phyloP scores from a whole-genome alignment of 2,888 invertebrate species.

The Limnephilus auricula region DNA sequence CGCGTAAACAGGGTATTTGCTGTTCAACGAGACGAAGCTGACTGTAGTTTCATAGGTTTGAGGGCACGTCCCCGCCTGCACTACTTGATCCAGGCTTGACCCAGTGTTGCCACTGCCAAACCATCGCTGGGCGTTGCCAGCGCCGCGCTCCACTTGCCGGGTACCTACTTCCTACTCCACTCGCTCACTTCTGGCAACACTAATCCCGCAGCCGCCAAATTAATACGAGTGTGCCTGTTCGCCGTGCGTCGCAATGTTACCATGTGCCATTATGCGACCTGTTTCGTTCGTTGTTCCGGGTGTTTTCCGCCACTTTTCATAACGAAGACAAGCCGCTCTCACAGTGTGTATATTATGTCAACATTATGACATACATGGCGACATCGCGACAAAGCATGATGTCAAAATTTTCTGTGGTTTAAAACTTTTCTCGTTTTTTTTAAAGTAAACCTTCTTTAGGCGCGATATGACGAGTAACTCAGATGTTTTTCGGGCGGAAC shows the following conservation, averaged over 20 bases:
- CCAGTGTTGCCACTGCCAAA: constrained; percentile 63
- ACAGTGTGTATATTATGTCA: background rate
- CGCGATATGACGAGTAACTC: no score
- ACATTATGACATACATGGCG: background rate
- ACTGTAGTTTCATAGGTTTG: background rate
- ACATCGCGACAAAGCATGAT: background rate
- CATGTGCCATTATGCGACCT: background rate
- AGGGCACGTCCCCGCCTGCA: background rate
- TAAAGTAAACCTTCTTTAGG: no score
- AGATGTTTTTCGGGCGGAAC: no score
- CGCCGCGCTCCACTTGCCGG: constrained; percentile 61
- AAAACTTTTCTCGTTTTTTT: background rate
- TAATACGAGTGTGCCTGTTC: background rate
- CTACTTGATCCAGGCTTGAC: constrained; percentile 63
- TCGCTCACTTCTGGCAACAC: constrained; percentile 61
- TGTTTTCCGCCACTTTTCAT: constrained; percentile 44
- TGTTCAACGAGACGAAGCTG: background rate
- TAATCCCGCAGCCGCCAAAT: constrained; percentile 53
- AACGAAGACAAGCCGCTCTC: background rate
- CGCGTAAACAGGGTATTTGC: no score
- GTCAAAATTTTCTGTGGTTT: background rate
- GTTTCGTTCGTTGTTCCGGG: background rate
- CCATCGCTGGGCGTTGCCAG: constrained; percentile 57
- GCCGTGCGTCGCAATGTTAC: background rate
- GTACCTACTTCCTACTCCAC: constrained; percentile 54